Base-by-base conservation (phyloP, 2,888 invertebrate species). In the Drosophila crucigera region DNA sequence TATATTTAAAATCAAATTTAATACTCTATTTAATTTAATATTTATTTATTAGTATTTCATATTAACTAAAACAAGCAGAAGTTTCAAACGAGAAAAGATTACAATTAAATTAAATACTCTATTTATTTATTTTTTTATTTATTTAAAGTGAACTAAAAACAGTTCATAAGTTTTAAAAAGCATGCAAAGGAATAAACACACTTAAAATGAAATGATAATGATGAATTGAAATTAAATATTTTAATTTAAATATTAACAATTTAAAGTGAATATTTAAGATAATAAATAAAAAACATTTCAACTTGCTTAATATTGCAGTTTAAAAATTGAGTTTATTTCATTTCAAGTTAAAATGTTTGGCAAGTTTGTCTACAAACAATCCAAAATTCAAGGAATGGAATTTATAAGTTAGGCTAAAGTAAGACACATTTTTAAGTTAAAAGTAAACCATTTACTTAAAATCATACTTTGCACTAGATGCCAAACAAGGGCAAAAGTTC, bases 381-480 rank as follows among this genome's bases (percentile, higher is more conserved):
- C 16, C 25, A 25, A 16, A 25, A 47, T 47, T 47, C 14, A 16
- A 2, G 16, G 25, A 25, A 25, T 28, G 16, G 4, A 16, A 47
- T 47, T 47, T 47, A 16, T 16, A 47, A 47, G 16, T 47, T 47
- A 2, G 6, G 47, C 22, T 16, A 9, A 25, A 9, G 25, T 1
- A 47, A 47, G 25, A 16, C 56, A 30, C 41, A 58, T 19, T 43
- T 11, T 31, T 25, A 47, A 7, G 7, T 25, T 14, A 30, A 16
- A 5, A 47, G 35, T 25, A 33, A 60, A 60, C 39, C 55, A 56
- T 69, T 68, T 49, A 55, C 49, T 55, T 68, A 35, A 68, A 68
- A 50, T 68, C 69, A 69, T 59, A 47, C n/a, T 68, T 59, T 59
- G 53, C 50, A 59, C 67, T 54, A 47, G 37, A 47, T 22, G 68